Percentiles rank a stretch among this genome's conserved stretches.
phyloP scores from a whole-genome alignment of 2,113 vertebrate species.

The Puma concolor region DNA sequence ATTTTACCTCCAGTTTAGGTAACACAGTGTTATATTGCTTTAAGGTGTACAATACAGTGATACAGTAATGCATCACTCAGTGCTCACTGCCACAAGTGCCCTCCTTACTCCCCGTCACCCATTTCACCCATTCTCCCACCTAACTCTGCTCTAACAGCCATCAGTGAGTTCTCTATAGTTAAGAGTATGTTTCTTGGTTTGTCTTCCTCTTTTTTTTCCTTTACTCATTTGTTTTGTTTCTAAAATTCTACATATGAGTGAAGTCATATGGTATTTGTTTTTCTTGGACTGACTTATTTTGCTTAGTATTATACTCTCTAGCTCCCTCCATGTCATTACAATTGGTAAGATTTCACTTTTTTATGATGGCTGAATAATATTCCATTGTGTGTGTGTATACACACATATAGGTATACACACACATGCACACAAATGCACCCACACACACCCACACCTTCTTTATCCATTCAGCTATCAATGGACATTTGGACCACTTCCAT shows the following conservation, averaged over 20 bases:
- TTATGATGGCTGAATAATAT: neutral
- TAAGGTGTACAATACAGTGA: neutral
- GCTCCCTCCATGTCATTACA: neutral
- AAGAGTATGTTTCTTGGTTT: neutral
- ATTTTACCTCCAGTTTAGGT: neutral
- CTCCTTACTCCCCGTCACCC: neutral
- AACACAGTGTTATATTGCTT: neutral
- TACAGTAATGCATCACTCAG: neutral
- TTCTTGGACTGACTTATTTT: neutral
- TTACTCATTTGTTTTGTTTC: neutral
- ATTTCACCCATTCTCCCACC: neutral
- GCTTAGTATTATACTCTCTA: neutral
- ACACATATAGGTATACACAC: neutral
- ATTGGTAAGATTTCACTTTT: neutral
- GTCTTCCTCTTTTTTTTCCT: neutral
- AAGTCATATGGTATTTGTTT: neutral
- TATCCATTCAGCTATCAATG: neutral
- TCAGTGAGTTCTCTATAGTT: neutral
- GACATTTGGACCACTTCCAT: neutral
- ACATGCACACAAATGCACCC: neutral
- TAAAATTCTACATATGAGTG: neutral
- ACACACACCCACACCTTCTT: neutral
- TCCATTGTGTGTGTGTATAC: neutral
- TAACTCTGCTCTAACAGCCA: neutral
- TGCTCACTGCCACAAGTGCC: neutral